A percentile compares a stretch with the other conserved stretches of the same genome.
phyloP scores from a whole-genome alignment of 2,797 vertebrate species.

The Cyprinella venusta region DNA sequence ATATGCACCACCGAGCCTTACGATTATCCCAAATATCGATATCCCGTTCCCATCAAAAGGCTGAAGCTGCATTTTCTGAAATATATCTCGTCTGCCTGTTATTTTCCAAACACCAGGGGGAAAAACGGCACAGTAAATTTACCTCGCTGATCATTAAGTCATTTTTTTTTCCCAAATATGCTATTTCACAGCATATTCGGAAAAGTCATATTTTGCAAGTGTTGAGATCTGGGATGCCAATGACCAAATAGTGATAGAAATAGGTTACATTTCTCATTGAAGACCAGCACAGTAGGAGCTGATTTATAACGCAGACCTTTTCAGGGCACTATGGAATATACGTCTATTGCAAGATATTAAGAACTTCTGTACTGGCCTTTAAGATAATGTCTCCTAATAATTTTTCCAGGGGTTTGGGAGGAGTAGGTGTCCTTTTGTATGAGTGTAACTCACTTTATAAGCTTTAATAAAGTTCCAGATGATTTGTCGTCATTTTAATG shows the following conservation, averaged over 20 bases:
- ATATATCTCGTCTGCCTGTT: constrained; percentile 56
- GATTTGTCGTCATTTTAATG: not conserved
- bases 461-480: not conserved
- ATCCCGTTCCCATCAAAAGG: constrained; percentile 62
- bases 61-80: constrained; percentile 67
- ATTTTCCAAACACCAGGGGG: constrained; percentile 19
- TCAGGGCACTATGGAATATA: not conserved
- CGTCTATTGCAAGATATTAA: not conserved
- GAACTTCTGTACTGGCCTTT: not conserved
- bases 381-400: not conserved
- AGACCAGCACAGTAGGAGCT: not conserved
- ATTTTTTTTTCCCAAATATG: too few relatives aligned
- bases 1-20: constrained; percentile 57
- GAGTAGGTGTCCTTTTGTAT: not conserved
- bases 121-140: constrained; percentile 24
- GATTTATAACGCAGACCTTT: constrained; percentile 53
- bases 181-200: too few relatives aligned
- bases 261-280: constrained; percentile 30
- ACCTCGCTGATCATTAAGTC: not conserved
- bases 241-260: constrained; percentile 20
- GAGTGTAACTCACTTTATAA: not conserved
- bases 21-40: constrained; percentile 63
- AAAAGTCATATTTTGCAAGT: not conserved
- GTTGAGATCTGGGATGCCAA: not conserved
- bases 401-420: constrained; percentile 3